phyloP scores from a whole-genome alignment of 2,113 vertebrate species.

The Nothoprocta perdicaria region DNA sequence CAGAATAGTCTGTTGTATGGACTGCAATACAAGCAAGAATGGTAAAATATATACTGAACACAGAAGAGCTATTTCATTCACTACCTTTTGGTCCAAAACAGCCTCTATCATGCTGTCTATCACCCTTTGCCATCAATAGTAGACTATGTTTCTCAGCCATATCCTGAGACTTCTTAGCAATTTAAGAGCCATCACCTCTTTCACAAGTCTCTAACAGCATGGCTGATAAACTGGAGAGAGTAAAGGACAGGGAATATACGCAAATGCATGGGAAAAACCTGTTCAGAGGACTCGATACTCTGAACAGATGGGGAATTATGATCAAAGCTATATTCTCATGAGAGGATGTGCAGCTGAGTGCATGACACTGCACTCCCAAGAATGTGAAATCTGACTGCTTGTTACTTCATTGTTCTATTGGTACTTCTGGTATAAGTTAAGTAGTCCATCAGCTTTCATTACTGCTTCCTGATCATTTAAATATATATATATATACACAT shows the following conservation, averaged over 20 bases:
- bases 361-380: not conserved
- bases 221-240: not conserved
- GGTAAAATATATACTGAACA: not conserved
- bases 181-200: not conserved
- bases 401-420: not conserved
- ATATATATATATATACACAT: too few relatives aligned
- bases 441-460: too few relatives aligned
- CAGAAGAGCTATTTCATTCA: not conserved
- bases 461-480: too few relatives aligned
- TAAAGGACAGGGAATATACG: not conserved
- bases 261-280: not conserved
- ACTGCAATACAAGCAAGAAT: slow-evolving; percentile 75
- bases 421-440: too few relatives aligned
- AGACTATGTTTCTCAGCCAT: not conserved
- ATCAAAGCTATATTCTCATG: not conserved
- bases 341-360: not conserved
- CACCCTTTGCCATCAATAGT: not conserved
- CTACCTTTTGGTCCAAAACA: not conserved
- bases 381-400: not conserved
- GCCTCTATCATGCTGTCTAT: not conserved
- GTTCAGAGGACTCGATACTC: not conserved
- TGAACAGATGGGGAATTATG: not conserved
- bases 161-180: not conserved
- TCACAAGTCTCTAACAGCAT: not conserved
- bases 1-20: slow-evolving; percentile 88